These are phyloP conservation scores for Pseudolycoriella hygida DNA, from an alignment of 2,888 invertebrate species.

Conservation along the genomic window DNA sequence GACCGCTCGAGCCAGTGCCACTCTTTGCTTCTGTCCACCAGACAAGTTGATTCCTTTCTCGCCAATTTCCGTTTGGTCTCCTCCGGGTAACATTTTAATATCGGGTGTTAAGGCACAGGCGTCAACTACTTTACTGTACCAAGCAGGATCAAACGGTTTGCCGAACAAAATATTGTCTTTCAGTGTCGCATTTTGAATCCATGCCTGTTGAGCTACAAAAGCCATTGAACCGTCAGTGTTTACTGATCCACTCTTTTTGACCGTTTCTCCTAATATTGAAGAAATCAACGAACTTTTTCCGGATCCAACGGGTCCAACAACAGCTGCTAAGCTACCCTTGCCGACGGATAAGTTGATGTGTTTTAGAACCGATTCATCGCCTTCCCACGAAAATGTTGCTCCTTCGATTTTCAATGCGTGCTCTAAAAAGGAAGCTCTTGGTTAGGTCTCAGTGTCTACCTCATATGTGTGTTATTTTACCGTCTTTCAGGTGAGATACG, in stretches of 20 bases:
- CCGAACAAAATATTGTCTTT: constrained; percentile 87
- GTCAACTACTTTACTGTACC: constrained; percentile 66
- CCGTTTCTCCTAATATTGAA: neutral
- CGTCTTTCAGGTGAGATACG: constrained; percentile 38
- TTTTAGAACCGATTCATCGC: constrained; percentile 44
- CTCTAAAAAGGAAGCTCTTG: neutral
- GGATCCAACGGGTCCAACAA: constrained; percentile 77
- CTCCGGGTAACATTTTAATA: constrained; percentile 81
- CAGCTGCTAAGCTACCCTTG: constrained; percentile 53
- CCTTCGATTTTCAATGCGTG: constrained; percentile 52
- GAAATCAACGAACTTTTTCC: neutral
- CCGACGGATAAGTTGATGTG: constrained; percentile 58
- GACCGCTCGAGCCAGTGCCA: constrained; percentile 56
- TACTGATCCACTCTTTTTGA: neutral
- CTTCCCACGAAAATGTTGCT: constrained; percentile 81
- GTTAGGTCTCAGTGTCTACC: neutral
- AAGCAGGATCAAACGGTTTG: constrained; percentile 43
- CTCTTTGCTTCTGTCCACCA: constrained; percentile 63
- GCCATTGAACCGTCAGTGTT: neutral
- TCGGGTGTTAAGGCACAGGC: constrained; percentile 85
- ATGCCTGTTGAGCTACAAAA: constrained; percentile 33
- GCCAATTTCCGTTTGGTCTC: constrained; percentile 95
- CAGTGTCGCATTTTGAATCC: constrained; percentile 26
- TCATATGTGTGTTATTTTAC: too few species aligned
- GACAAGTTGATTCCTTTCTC: constrained; percentile 55